These are phyloP conservation scores for Perca schrenkii DNA, from an alignment of 2,113 vertebrate genomes.

Conservation along the genomic window DNA sequence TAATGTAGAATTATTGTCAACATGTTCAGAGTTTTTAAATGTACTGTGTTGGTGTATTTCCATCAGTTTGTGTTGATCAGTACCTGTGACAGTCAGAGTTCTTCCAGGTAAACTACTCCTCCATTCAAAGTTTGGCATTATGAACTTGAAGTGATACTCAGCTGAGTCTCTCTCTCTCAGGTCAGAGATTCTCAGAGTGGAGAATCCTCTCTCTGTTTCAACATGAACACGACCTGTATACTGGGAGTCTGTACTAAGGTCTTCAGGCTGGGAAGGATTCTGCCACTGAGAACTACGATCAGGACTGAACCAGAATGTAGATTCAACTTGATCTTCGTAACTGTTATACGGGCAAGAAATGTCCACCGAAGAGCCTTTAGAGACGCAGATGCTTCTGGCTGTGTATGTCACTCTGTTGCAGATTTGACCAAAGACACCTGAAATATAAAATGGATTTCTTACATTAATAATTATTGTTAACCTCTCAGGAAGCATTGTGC, in stretches of 20 bases:
- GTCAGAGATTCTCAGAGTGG: constrained; percentile 36
- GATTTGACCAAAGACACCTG: accelerated
- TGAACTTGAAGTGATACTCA: constrained; percentile 19
- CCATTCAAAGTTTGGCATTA: neutral
- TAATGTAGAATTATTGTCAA: too few species aligned
- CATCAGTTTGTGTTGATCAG: neutral
- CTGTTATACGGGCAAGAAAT: neutral
- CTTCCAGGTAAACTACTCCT: neutral
- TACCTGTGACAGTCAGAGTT: constrained; percentile 45
- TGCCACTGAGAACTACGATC: neutral
- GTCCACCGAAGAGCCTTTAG: constrained; percentile 28
- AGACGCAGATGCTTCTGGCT: neutral
- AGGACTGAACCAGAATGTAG: neutral
- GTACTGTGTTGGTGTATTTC: too few species aligned
- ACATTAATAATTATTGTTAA: too few species aligned
- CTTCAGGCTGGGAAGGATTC: neutral
- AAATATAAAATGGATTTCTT: neutral
- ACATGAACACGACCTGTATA: neutral
- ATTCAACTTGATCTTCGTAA: accelerated
- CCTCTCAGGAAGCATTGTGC: too few species aligned
- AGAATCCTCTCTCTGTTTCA: neutral
- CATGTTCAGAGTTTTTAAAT: too few species aligned
- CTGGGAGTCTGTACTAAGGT: neutral
- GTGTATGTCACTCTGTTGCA: constrained; percentile 26
- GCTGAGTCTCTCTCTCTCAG: constrained; percentile 39